Base-by-base conservation (phyloP, 2,113 vertebrate species). In the Oenanthe melanoleuca region DNA sequence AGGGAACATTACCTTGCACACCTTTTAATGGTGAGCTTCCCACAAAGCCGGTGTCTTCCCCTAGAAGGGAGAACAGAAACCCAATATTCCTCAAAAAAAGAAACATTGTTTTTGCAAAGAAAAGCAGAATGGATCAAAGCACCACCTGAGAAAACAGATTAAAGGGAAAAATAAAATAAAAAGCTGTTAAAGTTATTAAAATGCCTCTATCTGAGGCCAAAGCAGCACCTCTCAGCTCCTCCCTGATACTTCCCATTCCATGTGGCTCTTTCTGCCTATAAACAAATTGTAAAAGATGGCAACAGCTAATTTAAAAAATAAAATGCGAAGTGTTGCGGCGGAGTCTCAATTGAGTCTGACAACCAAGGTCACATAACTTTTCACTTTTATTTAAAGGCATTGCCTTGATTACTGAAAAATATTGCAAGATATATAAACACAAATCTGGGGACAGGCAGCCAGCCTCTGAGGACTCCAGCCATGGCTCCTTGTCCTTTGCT, bases 261-360 rank as follows among this genome's bases (percentile, higher is more conserved):
- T 64, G 53, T 24, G 80, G 74, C 90, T 86, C 93, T 83, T 88
- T 80, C 94, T 88, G 92, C 94, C 89, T 93, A 86, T 86, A 93
- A 96, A 97, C 96, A 97, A 97, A 98, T 95, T 97, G 93, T 96
- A 96, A 97, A 97, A 97, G 96, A 97, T 96, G 96, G 96, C 88
- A 97, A 94, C 50, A 82, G 93, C 96, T 97, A 95, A 97, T 97
- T 98, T 97, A 97, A 98, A 97, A 97, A 98, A 98, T 97, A 97
- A 97, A 97, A 97, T 74, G 95, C 72, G 7, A 96, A 98, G 96
- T 96, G 94, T 91, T 89, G 67, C 21, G 2, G 87, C n/a, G 6
- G 75, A 75, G 92, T 79, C 95, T 96, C 97, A 97, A 98, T 97
- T 92, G 93, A 97, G 81, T 96, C 92, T 98, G 98, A 98, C 97